Base-by-base conservation (phyloP, 2,797 vertebrate species). In the Melanotaenia pygmaea region DNA sequence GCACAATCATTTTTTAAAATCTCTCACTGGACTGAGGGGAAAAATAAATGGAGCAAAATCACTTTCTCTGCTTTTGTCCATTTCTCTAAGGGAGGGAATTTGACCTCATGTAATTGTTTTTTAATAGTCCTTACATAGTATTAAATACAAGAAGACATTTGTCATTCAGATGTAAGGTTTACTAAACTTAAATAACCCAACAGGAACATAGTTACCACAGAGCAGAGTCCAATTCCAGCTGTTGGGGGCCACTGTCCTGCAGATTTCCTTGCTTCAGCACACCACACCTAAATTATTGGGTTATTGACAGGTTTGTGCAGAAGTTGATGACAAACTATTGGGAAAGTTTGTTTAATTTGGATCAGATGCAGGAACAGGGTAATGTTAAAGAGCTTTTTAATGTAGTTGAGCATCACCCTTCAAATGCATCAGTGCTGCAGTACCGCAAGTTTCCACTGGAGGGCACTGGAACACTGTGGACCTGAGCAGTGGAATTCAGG, bases 381-480 rank as follows among this genome's bases (percentile, higher is more conserved):
- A n/a, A 47, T 8, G 18, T 47, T 30, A 30, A 30, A 30, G 14
- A 43, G 4, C 40, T 8, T 47, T 47, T 47, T 24, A 24, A 24
- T 51, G 24, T 51, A 11, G 1, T 24, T 3, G 10, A 54, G 11
- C 5, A 24, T 54, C 3, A 26, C 2, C 38, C 10, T 24, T 14
- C 14, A 56, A 30, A n/a, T 4, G 22, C 5, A n/a, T n/a, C n/a
- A 1, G 20, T 4, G 3, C 16, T 84, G 76, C 58, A 77, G 40
- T 70, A 26, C 30, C 37, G 20, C n/a, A 38, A 20, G 1, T 68
- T 16, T 83, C 92, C 94, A 92, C 90, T 87, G 84, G 94, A 83
- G 91, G 93, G 92, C 93, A 94, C 90, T 93, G 79, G 70, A 57
- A 72, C 86, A 89, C 87, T 51, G 60, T 40, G 38, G 35, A 65